Percentiles rank a stretch among this genome's conserved stretches.
Evolutionary conservation across 1,140 invertebrate species (phyloP).

Genomic region (Papilio polyxenes): DNA sequence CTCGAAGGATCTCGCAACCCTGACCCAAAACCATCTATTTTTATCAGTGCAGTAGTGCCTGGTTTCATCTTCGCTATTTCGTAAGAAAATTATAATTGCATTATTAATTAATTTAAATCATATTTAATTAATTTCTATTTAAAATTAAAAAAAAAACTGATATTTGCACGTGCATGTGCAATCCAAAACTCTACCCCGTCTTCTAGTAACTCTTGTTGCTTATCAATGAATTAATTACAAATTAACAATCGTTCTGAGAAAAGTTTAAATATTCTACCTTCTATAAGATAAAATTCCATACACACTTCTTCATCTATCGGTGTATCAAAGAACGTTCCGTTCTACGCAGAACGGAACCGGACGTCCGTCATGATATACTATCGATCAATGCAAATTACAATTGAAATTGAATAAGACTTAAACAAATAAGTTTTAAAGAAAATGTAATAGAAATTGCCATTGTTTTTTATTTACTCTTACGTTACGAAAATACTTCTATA

Average conservation of each 20-base stretch:
- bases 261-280: neutral
- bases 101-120: no score
- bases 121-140: no score
- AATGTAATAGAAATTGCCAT: neutral
- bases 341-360: slow-evolving; percentile 48
- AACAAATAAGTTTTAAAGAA: no score
- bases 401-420: slow-evolving; percentile 8
- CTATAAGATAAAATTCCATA: slow-evolving; percentile 43
- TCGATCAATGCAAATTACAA: slow-evolving; percentile 36
- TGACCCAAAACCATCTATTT: no score
- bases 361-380: slow-evolving; percentile 44
- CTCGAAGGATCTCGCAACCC: no score
- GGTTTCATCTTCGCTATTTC: no score
- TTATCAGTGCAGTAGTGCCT: no score
- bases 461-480: neutral
- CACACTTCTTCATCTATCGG: slow-evolving; percentile 34
- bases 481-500: neutral
- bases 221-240: neutral
- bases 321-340: slow-evolving; percentile 41
- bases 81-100: no score
- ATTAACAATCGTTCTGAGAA: neutral
- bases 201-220: neutral
- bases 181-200: neutral
- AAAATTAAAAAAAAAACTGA: no score
- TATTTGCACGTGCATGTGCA: neutral